Percentiles rank a stretch among this genome's conserved stretches.
phyloP scores from a whole-genome alignment of 2,888 invertebrate species.

The Boloria selene region DNA sequence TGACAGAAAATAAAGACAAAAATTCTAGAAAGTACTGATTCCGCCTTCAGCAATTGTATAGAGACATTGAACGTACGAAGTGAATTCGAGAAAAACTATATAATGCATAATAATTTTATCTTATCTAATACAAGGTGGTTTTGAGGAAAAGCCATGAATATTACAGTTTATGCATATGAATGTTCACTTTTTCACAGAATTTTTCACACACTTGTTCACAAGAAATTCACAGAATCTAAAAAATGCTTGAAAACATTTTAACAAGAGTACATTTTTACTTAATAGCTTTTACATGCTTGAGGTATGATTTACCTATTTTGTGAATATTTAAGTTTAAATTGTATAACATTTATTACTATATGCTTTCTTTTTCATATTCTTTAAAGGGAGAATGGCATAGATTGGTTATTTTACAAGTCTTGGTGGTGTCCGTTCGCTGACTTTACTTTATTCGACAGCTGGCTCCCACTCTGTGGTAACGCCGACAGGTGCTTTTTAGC shows the following conservation, averaged over 20 bases:
- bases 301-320: too few species aligned
- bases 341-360: too few species aligned
- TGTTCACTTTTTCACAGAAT: not conserved
- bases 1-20: too few species aligned
- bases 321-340: too few species aligned
- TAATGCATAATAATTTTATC: too few species aligned
- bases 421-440: slow-evolving; percentile 5
- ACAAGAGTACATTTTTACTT: slow-evolving; percentile 1
- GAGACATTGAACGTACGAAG: too few species aligned
- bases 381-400: not conserved
- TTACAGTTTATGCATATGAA: not conserved
- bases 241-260: slow-evolving; percentile 3
- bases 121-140: too few species aligned
- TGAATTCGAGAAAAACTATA: too few species aligned
- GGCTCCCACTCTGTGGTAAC: slow-evolving; percentile 1
- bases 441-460: slow-evolving; percentile 4
- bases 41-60: too few species aligned
- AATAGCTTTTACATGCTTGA: not conserved
- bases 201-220: not conserved
- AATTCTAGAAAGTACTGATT: too few species aligned
- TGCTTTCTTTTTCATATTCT: too few species aligned
- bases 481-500: slow-evolving; percentile 13
- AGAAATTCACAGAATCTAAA: not conserved
- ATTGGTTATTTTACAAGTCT: slow-evolving; percentile 8
- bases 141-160: too few species aligned